These are phyloP conservation scores for Spodoptera exigua DNA, from an alignment of 2,888 invertebrate genomes.

Conservation along the genomic window DNA sequence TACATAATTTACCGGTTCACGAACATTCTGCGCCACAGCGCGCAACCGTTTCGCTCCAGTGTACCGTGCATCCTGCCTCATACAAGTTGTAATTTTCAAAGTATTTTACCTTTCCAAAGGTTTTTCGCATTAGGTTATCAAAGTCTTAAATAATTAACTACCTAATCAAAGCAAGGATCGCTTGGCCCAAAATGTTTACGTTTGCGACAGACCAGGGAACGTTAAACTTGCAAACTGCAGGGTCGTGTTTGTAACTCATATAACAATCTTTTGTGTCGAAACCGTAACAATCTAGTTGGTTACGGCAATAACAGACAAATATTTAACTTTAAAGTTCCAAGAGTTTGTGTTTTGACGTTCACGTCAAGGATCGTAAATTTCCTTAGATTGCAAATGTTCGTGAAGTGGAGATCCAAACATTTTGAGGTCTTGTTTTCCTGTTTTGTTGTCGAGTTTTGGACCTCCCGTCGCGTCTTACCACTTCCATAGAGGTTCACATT, in stretches of 20 bases:
- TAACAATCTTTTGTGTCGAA: conserved; percentile 51
- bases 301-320: conserved; percentile 61
- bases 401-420: conserved; percentile 38
- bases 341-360: conserved; percentile 60
- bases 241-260: conserved; percentile 25
- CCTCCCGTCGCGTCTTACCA: conserved; percentile 62
- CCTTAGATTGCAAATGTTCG: conserved; percentile 36
- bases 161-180: conserved; percentile 15
- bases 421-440: conserved; percentile 65
- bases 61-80: conserved; percentile 86
- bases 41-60: conserved; percentile 88
- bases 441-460: conserved; percentile 60
- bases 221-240: conserved; percentile 7
- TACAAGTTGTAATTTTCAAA: conserved; percentile 80
- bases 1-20: conserved; percentile 59
- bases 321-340: conserved; percentile 60
- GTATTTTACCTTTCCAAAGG: conserved; percentile 68
- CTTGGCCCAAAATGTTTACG: neutral
- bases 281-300: conserved; percentile 61
- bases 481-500: conserved; percentile 57
- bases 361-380: conserved; percentile 55
- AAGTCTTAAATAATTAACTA: conserved; percentile 25
- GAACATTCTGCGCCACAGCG: conserved; percentile 78
- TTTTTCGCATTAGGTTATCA: conserved; percentile 53
- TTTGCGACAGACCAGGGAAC: conserved; percentile 14